Evolutionary conservation across 2,888 invertebrate species (phyloP), one percentile per base, ranked within the genome.

Genomic region (Tolmerus cingulatus): DNA sequence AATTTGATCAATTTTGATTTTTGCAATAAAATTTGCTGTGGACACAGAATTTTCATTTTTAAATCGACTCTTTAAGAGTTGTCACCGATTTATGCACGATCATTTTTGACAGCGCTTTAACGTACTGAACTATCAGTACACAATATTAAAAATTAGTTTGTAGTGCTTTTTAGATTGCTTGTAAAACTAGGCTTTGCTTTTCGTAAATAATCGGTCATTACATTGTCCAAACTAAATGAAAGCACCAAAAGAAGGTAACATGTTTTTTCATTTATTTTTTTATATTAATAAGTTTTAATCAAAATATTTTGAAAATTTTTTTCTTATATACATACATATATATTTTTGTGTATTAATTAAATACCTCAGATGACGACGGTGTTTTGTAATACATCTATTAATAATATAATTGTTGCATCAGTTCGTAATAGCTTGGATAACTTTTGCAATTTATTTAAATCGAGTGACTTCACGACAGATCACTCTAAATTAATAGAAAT

Each of bases 231-330:
- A 91, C 90, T 91, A 90, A 91, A 91, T 90, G 91, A 90, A 91
- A 91, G 91, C 91, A 92, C 91, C 91, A 90, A 91, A 90, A 90
- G 88, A 91, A 91, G 91, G 91, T 91, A 91, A 91, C 74, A 74
- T 86, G 27, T 74, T 86, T 86, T 82, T 86, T 76, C 40, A 74
- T 86, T 86, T 86, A 84, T 66, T 84, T 84, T n/a, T 81, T 37
- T 84, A 66, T 84, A 84, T 40, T 19, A 66, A 84, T 84, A 66
- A 66, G 37, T 84, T 84, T 66, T 66, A 57, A 4, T 46, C 34
- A 40, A 37, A 74, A 84, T 77, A 55, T 57, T 77, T 85, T 85
- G 55, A 77, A 74, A 76, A n/a, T 9, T 37, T 76, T 30, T 76
- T 76, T 76, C 74, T 37, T 76, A 76, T 9, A 76, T 76, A 76